Evolutionary conservation across 2,797 vertebrate genomes (phyloP).

Genomic region (Mormyrus hasselquistii): DNA sequence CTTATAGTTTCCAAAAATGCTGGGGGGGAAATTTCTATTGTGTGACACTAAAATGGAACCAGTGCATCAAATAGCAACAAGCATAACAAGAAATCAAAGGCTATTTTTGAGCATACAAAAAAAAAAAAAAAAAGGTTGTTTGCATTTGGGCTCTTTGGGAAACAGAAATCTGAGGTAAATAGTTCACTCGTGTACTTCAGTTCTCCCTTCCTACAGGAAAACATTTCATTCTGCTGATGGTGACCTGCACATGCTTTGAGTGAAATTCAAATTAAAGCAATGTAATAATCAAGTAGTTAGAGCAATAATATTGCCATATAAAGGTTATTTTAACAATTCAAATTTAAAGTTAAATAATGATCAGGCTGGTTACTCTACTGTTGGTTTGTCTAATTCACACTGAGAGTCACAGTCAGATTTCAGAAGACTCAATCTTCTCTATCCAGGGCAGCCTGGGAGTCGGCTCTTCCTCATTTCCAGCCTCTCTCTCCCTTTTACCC

Average conservation of each 20-base stretch:
- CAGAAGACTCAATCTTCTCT: conserved; percentile 86
- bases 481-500: conserved; percentile 51
- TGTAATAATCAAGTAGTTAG: background rate
- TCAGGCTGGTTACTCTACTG: background rate
- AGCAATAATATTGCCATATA: background rate
- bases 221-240: background rate
- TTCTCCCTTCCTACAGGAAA: background rate
- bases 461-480: conserved; percentile 54
- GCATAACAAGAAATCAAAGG: background rate
- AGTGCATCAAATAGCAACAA: background rate
- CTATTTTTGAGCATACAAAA: background rate
- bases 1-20: background rate
- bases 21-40: background rate
- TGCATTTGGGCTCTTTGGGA: conserved; percentile 1
- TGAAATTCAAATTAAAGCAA: background rate
- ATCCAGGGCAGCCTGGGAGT: conserved; percentile 77
- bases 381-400: background rate
- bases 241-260: background rate
- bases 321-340: background rate
- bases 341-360: background rate
- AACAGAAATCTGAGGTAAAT: conserved; percentile 3
- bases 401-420: conserved; percentile 73
- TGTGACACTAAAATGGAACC: background rate
- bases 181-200: background rate
- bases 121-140: background rate